Conservation (phyloP, 2,888 invertebrate species). For the Anaspis maculata region DNA sequence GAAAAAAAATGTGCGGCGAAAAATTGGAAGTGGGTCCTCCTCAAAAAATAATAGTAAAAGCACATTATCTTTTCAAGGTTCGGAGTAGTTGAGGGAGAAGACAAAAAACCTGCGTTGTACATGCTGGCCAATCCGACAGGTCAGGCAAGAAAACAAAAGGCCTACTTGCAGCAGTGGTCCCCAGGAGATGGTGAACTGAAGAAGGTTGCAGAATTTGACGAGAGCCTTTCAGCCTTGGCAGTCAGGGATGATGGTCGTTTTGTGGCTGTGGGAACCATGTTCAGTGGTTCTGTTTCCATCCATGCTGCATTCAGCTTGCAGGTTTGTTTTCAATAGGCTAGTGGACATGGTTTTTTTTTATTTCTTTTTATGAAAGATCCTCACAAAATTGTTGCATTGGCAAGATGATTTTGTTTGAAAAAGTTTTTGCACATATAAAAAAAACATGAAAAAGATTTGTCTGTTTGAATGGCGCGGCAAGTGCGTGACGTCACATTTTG, state of each 20-base stretch:
- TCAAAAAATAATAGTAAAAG: no score
- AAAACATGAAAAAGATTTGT: no score
- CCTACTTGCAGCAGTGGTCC: conserved; percentile 75
- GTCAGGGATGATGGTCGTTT: conserved; percentile 88
- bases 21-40: no score
- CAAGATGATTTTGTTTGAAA: no score
- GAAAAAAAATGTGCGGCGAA: no score
- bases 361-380: no score
- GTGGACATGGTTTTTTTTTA: neutral
- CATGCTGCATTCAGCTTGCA: conserved; percentile 88
- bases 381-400: no score
- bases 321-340: conserved; percentile 40
- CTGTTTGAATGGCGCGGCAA: no score
- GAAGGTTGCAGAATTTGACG: conserved; percentile 54
- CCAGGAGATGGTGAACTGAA: conserved; percentile 51
- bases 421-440: no score
- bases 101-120: conserved; percentile 59
- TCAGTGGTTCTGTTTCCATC: conserved; percentile 83
- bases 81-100: conserved; percentile 62
- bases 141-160: conserved; percentile 61
- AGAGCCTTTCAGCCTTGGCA: conserved; percentile 75
- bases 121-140: conserved; percentile 73
- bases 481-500: no score
- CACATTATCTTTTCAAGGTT: conserved; percentile 47
- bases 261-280: conserved; percentile 89